Conservation (phyloP, 2,113 vertebrate species). For the Alethe diademata region DNA sequence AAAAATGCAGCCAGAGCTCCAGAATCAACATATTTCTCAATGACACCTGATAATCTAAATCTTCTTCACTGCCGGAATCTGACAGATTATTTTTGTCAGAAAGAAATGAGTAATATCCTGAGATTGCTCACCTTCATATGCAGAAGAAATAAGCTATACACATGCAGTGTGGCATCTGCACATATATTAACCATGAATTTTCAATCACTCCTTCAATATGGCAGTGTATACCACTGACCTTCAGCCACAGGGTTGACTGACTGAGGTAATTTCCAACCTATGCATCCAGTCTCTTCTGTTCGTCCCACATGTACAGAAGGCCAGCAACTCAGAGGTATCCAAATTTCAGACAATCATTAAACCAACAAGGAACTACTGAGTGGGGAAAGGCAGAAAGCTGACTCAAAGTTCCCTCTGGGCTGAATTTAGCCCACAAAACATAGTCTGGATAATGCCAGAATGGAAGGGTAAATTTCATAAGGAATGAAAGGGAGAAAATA, state of each 20-base stretch:
- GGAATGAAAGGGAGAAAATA: background rate
- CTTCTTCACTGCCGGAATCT: background rate
- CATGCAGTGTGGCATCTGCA: background rate
- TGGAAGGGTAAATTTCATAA: background rate
- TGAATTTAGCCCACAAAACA: background rate
- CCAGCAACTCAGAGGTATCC: background rate
- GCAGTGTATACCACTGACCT: background rate
- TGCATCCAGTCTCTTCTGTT: background rate
- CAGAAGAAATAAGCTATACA: background rate
- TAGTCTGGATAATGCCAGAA: background rate
- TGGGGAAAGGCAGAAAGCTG: background rate
- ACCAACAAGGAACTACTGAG: slow-evolving; percentile 1
- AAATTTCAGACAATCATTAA: background rate
- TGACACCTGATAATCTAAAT: background rate
- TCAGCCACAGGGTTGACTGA: background rate
- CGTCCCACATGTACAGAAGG: background rate
- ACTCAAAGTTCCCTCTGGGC: background rate
- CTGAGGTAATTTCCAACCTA: background rate
- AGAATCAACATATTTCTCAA: background rate
- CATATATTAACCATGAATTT: background rate
- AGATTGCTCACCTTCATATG: background rate
- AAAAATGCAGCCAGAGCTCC: background rate
- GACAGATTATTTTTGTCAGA: background rate
- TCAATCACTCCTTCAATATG: background rate
- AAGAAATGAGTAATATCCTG: background rate